Base-by-base conservation (phyloP, 2,888 invertebrate genomes). In the Cheilosia vernalis region DNA sequence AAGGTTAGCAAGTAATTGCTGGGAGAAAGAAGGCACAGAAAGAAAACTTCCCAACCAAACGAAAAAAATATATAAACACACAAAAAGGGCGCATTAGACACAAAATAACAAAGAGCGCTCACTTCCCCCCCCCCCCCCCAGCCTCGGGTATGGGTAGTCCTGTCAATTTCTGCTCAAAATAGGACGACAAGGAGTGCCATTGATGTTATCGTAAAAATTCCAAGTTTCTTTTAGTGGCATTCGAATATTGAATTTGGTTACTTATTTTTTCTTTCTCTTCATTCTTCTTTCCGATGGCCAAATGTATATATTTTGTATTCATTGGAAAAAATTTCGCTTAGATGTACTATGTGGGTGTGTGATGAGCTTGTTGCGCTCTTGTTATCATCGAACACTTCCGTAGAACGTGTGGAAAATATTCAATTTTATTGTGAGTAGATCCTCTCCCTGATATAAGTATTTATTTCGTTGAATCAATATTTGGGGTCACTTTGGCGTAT, bases 1-100 rank as follows among this genome's bases (percentile, higher is more conserved):
- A 47, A 55, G 74, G 56, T 74, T 40, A 27, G 56, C 56, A 56
- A 64, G 74, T 74, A 74, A 74, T 74, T 74, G 74, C 55, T 64
- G 13, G 37, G 13, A 13, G 37, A 4, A 63, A 60, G 24, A 64
- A 21, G n/a, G 55, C 44, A 56, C 64, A 47, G 15, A n/a, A 30
- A 9, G 24, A 15, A 47, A 9, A 37, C n/a, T 55, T 27, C 19
- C 17, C 56, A 33, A 17, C 33, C 30, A 33, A 30, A 42, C 30
- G 19, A 13, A 19, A 27, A 21, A n/a, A 69, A 47, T 9, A 44
- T n/a, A 24, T 33, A 37, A 37, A 13, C 37, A 37, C 13, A 13
- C 30, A 30, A 30, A 51, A 44, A 55, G 27, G 55, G 33, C 47
- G 37, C 58, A 21, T 37, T 37, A 37, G 24, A 40, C 33, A 40